Evolutionary conservation across 2,888 invertebrate genomes (phyloP), one percentile per base, ranked within the genome.

Genomic region (Tolmerus cingulatus): DNA sequence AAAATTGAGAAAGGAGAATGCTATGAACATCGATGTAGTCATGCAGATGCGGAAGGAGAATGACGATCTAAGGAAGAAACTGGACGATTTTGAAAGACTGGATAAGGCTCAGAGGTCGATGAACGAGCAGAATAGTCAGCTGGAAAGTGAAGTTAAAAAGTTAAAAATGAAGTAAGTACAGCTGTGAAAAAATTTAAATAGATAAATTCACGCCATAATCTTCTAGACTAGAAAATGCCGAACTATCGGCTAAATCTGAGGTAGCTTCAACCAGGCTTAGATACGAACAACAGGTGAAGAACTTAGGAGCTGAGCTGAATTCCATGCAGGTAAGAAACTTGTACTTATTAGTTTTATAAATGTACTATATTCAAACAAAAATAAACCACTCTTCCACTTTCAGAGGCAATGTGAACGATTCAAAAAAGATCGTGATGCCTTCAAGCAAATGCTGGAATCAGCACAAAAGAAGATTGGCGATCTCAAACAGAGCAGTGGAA

Each of bases 401-500:
- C 78, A 93, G 92, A 91, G 93, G 4, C 92, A 93, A 91, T 93
- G 93, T 87, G 93, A 93, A 89, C 94, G 97, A 90, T 97, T 97
- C 91, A 97, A 97, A 91, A 94, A 97, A 88, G 98, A 98, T 92
- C 94, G 97, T 86, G 98, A 98, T 91, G 96, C 96, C 85, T 97
- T 97, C 91, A 97, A 97, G 89, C 97, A 97, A 91, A 97, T 98
- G 96, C 92, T 98, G 66, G 97, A 97, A 91, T 95, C 96, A 14
- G 97, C 97, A 0, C 97, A 97, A 91, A 96, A 96, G 92, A 95
- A 96, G 55, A 96, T 97, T 90, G 94, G 95, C 0, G 96, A 97
- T 89, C 93, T 97, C 30, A 97, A 96, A 91, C 92, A 92, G 8
- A 92, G 91, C 85, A 93, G 93, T 27, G 94, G 95, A 0, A 93